Evolutionary conservation across 2,888 invertebrate species (phyloP).

Genomic region (Amphipoea lucens): DNA sequence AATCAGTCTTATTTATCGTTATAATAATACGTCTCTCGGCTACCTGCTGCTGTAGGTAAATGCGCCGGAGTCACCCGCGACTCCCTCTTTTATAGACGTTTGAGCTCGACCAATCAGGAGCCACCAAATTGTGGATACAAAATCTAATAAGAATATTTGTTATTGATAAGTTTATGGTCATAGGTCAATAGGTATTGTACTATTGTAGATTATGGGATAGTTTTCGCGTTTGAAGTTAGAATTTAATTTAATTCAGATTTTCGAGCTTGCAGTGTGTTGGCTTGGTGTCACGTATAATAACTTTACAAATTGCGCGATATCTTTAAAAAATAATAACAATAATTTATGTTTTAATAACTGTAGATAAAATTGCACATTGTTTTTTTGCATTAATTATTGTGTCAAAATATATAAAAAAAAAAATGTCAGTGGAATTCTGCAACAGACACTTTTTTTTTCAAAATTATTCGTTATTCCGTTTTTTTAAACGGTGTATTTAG

Average conservation of each 20-base stretch:
- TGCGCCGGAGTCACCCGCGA: constrained; percentile 70
- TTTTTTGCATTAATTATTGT: neutral
- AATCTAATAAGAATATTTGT: constrained; percentile 66
- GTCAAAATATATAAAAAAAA: neutral
- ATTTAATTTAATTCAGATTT: constrained; percentile 1
- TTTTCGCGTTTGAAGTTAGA: constrained; percentile 28
- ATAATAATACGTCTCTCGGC: constrained; percentile 81
- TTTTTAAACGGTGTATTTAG: no score
- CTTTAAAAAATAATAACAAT: neutral
- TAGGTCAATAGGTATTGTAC: constrained; percentile 56
- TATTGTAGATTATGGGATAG: constrained; percentile 48
- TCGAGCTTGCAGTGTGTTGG: neutral
- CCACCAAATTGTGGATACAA: constrained; percentile 56
- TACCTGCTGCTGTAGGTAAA: constrained; percentile 82
- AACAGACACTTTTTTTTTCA: neutral
- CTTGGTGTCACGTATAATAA: neutral
- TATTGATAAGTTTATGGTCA: constrained; percentile 58
- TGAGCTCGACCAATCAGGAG: constrained; percentile 58
- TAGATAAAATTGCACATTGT: neutral
- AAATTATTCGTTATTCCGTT: neutral
- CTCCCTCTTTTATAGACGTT: constrained; percentile 80
- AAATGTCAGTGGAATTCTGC: neutral
- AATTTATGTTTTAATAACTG: neutral
- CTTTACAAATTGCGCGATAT: neutral
- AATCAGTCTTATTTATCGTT: constrained; percentile 82